These are phyloP conservation scores for Lagorchestes hirsutus DNA, from an alignment of 2,797 vertebrate genomes.

Conservation along the genomic window DNA sequence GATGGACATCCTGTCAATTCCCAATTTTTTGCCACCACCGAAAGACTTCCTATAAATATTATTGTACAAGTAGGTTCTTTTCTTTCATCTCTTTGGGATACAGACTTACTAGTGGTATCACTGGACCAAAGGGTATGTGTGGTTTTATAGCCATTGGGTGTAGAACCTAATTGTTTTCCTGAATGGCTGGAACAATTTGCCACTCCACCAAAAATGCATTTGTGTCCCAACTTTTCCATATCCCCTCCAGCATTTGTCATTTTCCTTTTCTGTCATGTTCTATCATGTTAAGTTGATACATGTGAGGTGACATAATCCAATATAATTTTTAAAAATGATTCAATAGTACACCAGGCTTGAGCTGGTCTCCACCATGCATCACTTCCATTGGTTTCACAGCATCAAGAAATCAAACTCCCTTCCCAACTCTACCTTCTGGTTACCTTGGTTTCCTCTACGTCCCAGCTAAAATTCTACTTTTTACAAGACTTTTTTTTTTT, in stretches of 20 bases:
- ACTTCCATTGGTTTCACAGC: too few relatives aligned
- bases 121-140: neutral
- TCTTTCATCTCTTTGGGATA: neutral
- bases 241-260: neutral
- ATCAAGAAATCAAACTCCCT: too few relatives aligned
- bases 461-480: too few relatives aligned
- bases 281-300: neutral
- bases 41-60: too few relatives aligned
- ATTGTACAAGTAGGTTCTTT: neutral
- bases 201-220: neutral
- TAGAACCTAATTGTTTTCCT: neutral
- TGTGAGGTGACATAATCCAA: neutral
- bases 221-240: neutral
- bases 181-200: neutral
- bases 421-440: too few relatives aligned
- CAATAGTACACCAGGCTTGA: too few relatives aligned
- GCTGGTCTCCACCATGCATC: too few relatives aligned
- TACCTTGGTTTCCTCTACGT: too few relatives aligned
- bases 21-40: too few relatives aligned
- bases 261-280: neutral
- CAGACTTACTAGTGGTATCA: neutral
- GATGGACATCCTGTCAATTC: too few relatives aligned
- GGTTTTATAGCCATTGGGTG: neutral
- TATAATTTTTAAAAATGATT: too few relatives aligned
- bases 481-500: too few relatives aligned